phyloP scores from a whole-genome alignment of 2,797 vertebrate genomes.

The Chlorospingus flavigularis region DNA sequence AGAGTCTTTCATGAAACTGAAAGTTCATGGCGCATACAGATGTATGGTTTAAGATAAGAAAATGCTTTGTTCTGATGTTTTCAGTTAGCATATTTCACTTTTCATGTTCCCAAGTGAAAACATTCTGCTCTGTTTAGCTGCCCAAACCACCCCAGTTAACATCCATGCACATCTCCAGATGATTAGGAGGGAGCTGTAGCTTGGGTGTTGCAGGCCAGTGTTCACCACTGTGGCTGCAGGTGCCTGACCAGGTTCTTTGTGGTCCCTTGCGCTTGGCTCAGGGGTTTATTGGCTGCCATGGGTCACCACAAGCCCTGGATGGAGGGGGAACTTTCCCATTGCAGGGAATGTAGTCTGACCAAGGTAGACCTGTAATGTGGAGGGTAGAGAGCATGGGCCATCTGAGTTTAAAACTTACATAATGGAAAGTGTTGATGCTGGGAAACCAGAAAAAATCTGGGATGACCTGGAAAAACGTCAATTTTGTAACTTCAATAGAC shows the following conservation, averaged over 20 bases:
- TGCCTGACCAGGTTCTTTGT: not conserved
- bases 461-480: not conserved
- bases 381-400: not conserved
- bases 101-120: not conserved
- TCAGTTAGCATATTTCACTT: not conserved
- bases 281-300: accelerated
- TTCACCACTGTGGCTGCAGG: not conserved
- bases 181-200: accelerated
- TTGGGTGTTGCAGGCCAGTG: accelerated
- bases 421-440: not conserved
- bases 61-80: not conserved
- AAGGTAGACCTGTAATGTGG: not conserved
- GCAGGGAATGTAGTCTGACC: not conserved
- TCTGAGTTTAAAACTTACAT: not conserved
- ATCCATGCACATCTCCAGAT: not conserved
- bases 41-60: not conserved
- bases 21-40: not conserved
- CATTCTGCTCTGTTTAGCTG: not conserved
- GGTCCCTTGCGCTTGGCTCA: not conserved
- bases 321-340: not conserved
- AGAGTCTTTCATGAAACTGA: not conserved
- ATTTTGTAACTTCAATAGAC: not conserved
- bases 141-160: not conserved
- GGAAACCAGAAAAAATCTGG: not conserved
- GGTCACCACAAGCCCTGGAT: not conserved